Evolutionary conservation across 2,797 vertebrate genomes (phyloP).

Genomic region (Sebastes wilsoni): DNA sequence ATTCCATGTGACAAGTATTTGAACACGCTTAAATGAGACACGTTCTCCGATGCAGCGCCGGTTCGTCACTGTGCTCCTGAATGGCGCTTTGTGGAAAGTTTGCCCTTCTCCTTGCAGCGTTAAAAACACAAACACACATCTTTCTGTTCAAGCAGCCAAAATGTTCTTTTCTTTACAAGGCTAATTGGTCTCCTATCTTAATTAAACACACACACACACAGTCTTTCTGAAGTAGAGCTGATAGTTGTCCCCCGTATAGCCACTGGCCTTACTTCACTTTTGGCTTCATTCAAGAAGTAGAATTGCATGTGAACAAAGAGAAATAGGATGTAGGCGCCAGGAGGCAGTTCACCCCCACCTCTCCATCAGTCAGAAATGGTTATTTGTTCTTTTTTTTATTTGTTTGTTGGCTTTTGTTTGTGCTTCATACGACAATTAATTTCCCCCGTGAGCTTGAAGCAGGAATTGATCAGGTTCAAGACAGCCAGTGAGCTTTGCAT

Average conservation of each 20-base stretch:
- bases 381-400: conserved; percentile 55
- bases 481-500: conserved; percentile 46
- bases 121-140: not conserved
- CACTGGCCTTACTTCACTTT: conserved; percentile 15
- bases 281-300: conserved; percentile 20
- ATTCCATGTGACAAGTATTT: conserved; percentile 44
- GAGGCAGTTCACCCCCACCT: conserved; percentile 57
- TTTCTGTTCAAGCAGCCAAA: conserved; percentile 7
- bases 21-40: conserved; percentile 31
- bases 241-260: not conserved
- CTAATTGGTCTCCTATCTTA: conserved; percentile 18
- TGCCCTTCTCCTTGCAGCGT: not conserved
- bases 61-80: not conserved
- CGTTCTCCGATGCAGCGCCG: not conserved
- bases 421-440: conserved; percentile 74
- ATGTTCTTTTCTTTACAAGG: not conserved
- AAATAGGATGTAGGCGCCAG: conserved; percentile 55
- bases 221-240: conserved; percentile 14
- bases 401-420: conserved; percentile 62
- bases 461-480: conserved; percentile 68
- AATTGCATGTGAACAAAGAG: conserved; percentile 54
- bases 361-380: conserved; percentile 66
- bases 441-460: conserved; percentile 70
- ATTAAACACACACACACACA: conserved; percentile 19
- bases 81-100: not conserved